Evolutionary conservation across 2,888 invertebrate species (phyloP), one percentile per base, ranked within the genome.

Genomic region (Thecophora atra): DNA sequence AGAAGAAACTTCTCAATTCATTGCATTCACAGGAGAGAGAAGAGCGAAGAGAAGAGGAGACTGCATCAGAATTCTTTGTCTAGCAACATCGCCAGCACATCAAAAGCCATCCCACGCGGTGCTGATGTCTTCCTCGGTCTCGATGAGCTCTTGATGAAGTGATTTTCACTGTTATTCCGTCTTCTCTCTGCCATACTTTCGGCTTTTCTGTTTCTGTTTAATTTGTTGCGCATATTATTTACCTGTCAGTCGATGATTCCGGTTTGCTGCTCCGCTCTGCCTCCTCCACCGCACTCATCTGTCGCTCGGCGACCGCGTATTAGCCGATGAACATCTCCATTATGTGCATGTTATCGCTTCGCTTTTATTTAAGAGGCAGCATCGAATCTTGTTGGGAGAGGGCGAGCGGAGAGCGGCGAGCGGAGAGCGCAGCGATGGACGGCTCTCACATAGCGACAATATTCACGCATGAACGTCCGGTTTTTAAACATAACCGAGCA

Each of bases 281-380:
- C 44, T 52, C 2, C 30, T 51, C 28, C 19, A 47, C 17, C 24
- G 24, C 44, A 6, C 60, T 13, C 60, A 11, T 7, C 13, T 42
- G 13, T 21, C 21, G 42, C 63, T 42, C 63, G 6, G 15, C 62
- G 28, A 47, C 47, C 47, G 65, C 65, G 30, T 26, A 51, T 51
- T 51, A 65, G 51, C 21, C 51, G 47, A 21, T 26, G 65, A 65
- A 65, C 65, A 65, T 52, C 65, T 65, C 65, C 52, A 65, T 65
- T 65, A 65, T 42, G 26, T 37, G 44, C 63, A n/a, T 24, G 19
- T 5, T 1, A 6, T 19, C 54, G 54, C 54, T 11, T 13, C 13
- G 24, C 37, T 37, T 11, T 37, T 37, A 11, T 37, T 37, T 37
- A 8, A 6, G 37, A 1, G 37, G 37, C 3, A 54, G 24, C 15